These are phyloP conservation scores for Rhogogaster chlorosoma DNA, from an alignment of 2,888 invertebrate species.

Conservation along the genomic window DNA sequence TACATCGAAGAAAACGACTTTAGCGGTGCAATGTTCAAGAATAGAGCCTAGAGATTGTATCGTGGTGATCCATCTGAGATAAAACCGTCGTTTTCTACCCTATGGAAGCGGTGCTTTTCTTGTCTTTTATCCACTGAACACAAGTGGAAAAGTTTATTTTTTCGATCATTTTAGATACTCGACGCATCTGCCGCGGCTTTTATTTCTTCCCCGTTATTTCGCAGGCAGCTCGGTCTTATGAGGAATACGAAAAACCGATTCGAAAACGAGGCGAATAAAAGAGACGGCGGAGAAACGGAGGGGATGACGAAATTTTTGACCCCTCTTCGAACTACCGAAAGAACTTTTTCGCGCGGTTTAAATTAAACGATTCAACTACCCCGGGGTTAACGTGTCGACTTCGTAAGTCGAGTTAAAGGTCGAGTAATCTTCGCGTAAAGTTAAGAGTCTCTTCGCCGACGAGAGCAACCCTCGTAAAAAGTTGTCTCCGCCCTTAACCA, in stretches of 20 bases:
- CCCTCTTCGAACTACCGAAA: not conserved
- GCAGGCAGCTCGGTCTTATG: not conserved
- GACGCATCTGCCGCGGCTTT: not conserved
- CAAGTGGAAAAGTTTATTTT: not conserved
- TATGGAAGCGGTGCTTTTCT: conserved; percentile 4
- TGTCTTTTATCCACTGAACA: conserved; percentile 3
- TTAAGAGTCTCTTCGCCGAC: conserved; percentile 44
- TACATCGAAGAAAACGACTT: conserved; percentile 37
- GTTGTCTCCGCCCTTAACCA: conserved; percentile 24
- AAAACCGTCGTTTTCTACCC: conserved; percentile 35
- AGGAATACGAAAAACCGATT: not conserved
- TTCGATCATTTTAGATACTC: not conserved
- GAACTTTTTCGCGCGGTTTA: conserved; percentile 47
- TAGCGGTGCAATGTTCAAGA: conserved; percentile 44
- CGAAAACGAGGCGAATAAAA: not conserved
- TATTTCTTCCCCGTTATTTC: not conserved
- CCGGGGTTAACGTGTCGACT: conserved; percentile 44
- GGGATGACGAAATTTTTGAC: not conserved
- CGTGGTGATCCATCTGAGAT: conserved; percentile 36
- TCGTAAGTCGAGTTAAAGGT: conserved; percentile 49
- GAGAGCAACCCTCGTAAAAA: conserved; percentile 40
- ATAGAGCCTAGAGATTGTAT: conserved; percentile 37
- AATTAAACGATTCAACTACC: conserved; percentile 49
- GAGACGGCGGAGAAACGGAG: not conserved
- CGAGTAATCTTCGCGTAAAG: conserved; percentile 49